Conservation (phyloP, 1,140 invertebrate genomes). For the Drosophila tropicalis region DNA sequence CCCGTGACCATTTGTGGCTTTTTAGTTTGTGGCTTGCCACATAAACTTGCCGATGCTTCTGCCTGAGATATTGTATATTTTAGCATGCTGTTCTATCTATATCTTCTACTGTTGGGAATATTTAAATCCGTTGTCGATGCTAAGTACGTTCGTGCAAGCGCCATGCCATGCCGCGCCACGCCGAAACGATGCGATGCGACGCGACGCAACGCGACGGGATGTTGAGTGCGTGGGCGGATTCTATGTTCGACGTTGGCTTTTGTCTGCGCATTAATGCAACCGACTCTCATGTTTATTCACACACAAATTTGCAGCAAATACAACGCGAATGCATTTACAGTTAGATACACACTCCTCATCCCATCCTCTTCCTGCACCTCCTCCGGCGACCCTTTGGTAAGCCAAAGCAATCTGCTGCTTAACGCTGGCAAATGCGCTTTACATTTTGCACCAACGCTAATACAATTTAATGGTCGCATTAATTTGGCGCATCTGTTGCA, state of each 20-base stretch:
- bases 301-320: constrained; percentile 79
- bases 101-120: constrained; percentile 45
- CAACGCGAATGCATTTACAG: constrained; percentile 66
- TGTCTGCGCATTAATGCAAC: constrained; percentile 80
- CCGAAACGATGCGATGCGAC: neutral
- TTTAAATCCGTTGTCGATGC: constrained; percentile 66
- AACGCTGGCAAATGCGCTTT: constrained; percentile 67
- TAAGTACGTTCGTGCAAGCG: constrained; percentile 20
- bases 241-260: constrained; percentile 66
- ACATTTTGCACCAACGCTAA: constrained; percentile 77
- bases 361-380: constrained; percentile 18
- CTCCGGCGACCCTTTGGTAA: constrained; percentile 29
- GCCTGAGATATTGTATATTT: constrained; percentile 65
- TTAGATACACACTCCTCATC: constrained; percentile 21
- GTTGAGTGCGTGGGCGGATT: constrained; percentile 6
- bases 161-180: neutral
- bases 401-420: constrained; percentile 52
- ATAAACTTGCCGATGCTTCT: constrained; percentile 67
- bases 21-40: constrained; percentile 71
- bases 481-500: constrained; percentile 81
- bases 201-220: neutral
- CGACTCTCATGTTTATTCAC: constrained; percentile 80
- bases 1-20: neutral
- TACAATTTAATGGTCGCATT: constrained; percentile 81
- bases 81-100: constrained; percentile 50